A percentile compares a stretch with the other conserved stretches of the same genome.
These are phyloP conservation scores for Neopelma chrysocephalum DNA, from an alignment of 2,797 vertebrate species.

Conservation along the genomic window DNA sequence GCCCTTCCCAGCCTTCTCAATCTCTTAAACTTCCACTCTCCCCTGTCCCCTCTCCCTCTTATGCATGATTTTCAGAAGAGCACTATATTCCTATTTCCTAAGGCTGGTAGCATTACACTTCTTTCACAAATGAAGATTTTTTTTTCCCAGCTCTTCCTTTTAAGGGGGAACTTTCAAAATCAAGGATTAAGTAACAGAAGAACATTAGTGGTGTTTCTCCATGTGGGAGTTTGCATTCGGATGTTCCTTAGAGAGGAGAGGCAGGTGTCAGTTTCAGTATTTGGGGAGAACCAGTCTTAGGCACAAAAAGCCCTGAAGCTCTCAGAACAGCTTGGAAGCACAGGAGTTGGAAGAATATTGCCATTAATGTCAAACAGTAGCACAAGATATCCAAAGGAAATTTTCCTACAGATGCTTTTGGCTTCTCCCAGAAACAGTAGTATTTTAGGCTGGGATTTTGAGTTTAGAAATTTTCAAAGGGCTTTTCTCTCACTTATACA, in stretches of 20 bases:
- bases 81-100: background rate
- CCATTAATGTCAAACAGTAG: background rate
- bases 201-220: background rate
- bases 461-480: background rate
- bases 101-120: background rate
- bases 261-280: background rate
- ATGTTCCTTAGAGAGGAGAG: rapidly evolving
- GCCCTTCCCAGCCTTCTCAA: background rate
- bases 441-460: background rate
- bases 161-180: background rate
- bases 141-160: background rate
- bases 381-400: background rate
- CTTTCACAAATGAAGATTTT: background rate
- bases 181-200: background rate
- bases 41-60: background rate
- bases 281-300: background rate
- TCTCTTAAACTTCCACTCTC: background rate
- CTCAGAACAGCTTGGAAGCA: background rate
- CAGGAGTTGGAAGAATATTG: background rate
- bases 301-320: background rate
- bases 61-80: background rate
- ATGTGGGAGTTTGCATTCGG: rapidly evolving
- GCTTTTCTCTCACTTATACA: background rate
- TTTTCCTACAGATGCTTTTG: background rate
- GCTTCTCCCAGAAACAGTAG: background rate